Evolutionary conservation across 2,888 invertebrate species (phyloP), one percentile per base, ranked within the genome.

Genomic region (Xylota sylvarum): DNA sequence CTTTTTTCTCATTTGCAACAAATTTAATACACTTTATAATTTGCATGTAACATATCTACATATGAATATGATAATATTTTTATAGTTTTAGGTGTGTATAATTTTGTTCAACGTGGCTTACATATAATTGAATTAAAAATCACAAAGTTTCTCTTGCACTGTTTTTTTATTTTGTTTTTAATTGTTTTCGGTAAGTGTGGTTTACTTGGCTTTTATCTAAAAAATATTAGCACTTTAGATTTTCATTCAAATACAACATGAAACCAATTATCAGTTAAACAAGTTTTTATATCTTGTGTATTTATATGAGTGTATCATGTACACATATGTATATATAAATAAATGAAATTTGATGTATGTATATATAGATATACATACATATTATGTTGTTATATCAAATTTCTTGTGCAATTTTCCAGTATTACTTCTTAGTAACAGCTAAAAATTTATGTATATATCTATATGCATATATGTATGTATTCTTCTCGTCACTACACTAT

Each of bases 121-220:
- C 37, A 60, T 48, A 72, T 60, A 72, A 72, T 72, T 72, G 72
- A 72, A 72, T 60, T 72, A 46, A 48, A 69, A 58, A 72, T 58
- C 70, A 70, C 48, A 58, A 60, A 69, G n/a, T 52, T 37, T 17
- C 32, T 32, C 14, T 46, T 37, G 10, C 27, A 46, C 14, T 67
- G 35, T 7, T 67, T 6, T 35, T 58, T 48, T 32, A 56, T 17
- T n/a, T 48, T 48, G 4, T 32, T 64, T 50, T 35, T 40, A 10
- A 27, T 56, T 32, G 4, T 30, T 12, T 30, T 55, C 14, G 7
- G 10, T 56, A 17, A 30, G 2, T 43, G 30, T 67, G n/a, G 14
- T 23, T 35, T 9, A 14, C 52, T 19, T n/a, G 19, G 0, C 10
- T 17, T 32, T 32, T 6, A 4, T 37, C 9, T 46, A 19, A 37